A percentile compares a stretch with the other conserved stretches of the same genome.
Conservation (phyloP, 2,113 vertebrate species). For the Hippocampus zosterae region DNA sequence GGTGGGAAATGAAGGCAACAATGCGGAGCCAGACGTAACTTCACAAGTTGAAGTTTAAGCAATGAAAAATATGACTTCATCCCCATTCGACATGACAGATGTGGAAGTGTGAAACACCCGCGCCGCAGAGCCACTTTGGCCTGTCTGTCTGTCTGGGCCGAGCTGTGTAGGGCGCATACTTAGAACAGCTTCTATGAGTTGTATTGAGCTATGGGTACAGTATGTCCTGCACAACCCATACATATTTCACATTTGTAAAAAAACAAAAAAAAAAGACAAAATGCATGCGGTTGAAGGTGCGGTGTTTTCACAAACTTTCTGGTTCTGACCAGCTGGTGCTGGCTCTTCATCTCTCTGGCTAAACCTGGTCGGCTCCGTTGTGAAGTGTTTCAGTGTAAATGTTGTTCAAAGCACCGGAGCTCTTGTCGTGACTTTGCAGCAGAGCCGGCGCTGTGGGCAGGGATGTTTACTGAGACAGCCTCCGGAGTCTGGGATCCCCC, state of each 20-base stretch:
- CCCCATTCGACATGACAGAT: constrained; percentile 48
- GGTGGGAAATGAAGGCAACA: constrained; percentile 40
- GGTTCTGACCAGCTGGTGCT: neutral
- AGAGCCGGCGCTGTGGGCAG: constrained; percentile 11
- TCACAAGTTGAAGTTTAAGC: constrained; percentile 63
- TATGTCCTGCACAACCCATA: neutral
- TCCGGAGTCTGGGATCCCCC: constrained; percentile 8
- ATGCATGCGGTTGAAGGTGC: neutral
- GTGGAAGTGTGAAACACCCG: constrained; percentile 45
- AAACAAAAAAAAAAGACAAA: too few relatives aligned
- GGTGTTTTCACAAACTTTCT: neutral
- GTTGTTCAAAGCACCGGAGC: neutral
- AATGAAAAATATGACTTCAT: constrained; percentile 68
- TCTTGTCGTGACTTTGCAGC: constrained; percentile 17
- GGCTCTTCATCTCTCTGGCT: neutral
- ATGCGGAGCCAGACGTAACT: constrained; percentile 65
- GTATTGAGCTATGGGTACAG: neutral
- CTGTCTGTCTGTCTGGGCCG: neutral
- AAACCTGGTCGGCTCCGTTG: neutral
- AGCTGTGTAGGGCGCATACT: neutral
- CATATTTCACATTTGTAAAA: neutral
- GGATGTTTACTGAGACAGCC: constrained; percentile 25
- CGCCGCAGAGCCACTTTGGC: constrained; percentile 16
- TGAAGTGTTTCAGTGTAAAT: neutral
- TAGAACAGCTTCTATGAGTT: neutral